Percentiles rank a stretch among this genome's conserved stretches.
These are phyloP conservation scores for Aplysia californica DNA, from an alignment of 1,140 invertebrate genomes.

Conservation along the genomic window DNA sequence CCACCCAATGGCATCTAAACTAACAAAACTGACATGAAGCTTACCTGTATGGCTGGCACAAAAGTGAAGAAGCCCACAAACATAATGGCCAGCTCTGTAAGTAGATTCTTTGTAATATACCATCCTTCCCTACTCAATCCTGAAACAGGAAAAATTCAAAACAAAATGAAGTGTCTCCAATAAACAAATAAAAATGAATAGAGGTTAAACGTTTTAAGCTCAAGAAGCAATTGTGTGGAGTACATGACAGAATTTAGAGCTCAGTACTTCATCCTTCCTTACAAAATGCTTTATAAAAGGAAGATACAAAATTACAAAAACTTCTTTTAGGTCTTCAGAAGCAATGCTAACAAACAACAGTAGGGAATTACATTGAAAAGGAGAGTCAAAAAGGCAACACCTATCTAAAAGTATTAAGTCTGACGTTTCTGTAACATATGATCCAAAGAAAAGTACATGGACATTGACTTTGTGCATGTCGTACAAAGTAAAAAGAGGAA, in stretches of 20 bases:
- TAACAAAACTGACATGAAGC: neutral
- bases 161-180: too few relatives aligned
- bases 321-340: too few relatives aligned
- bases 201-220: neutral
- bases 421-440: too few relatives aligned
- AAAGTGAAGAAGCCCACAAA: slow-evolving; percentile 82
- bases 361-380: too few relatives aligned
- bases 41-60: slow-evolving; percentile 88
- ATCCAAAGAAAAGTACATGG: too few relatives aligned
- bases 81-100: slow-evolving; percentile 92
- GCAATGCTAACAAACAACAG: too few relatives aligned
- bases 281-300: neutral
- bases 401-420: too few relatives aligned
- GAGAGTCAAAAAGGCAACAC: too few relatives aligned
- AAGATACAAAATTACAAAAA: neutral
- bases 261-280: neutral
- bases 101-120: slow-evolving; percentile 95
- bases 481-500: too few relatives aligned
- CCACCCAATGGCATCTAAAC: too few relatives aligned
- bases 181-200: neutral
- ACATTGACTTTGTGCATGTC: too few relatives aligned
- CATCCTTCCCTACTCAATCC: slow-evolving; percentile 92
- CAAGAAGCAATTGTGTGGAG: neutral
- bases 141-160: slow-evolving; percentile 35
- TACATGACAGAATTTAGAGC: neutral